phyloP scores from a whole-genome alignment of 2,797 vertebrate species.

The Galaxias olidus region DNA sequence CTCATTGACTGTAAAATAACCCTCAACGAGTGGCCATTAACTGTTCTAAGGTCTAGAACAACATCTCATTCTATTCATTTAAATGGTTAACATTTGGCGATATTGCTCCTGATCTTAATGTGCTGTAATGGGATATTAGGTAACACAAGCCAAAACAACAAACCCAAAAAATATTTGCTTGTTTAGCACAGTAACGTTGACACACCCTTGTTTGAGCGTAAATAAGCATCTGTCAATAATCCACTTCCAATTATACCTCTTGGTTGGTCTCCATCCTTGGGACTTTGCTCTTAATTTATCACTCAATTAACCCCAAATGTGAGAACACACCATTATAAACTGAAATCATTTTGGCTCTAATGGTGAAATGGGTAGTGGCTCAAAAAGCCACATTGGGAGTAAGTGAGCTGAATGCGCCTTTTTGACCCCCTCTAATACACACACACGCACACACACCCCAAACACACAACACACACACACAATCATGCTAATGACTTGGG shows the following conservation, averaged over 20 bases:
- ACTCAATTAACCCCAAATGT: conserved; percentile 57
- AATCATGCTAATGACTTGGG: conserved; percentile 66
- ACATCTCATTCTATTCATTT: too few species aligned
- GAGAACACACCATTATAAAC: conserved; percentile 54
- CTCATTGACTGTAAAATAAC: too few species aligned
- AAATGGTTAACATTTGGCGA: too few species aligned
- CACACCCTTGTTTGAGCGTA: neutral
- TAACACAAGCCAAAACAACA: too few species aligned
- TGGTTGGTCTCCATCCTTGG: neutral
- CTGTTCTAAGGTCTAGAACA: too few species aligned
- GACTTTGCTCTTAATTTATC: conserved; percentile 38
- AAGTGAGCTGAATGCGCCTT: conserved; percentile 74
- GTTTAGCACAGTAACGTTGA: neutral
- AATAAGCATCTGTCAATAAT: conserved; percentile 6
- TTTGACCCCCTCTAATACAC: conserved; percentile 50
- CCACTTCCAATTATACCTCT: neutral
- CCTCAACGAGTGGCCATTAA: too few species aligned
- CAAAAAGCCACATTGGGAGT: conserved; percentile 50
- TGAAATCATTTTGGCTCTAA: conserved; percentile 59
- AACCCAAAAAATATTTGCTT: too few species aligned
- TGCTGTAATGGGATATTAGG: too few species aligned
- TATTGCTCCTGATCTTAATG: too few species aligned
- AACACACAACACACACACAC: too few species aligned
- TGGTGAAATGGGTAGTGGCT: conserved; percentile 59
- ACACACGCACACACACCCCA: too few species aligned